Evolutionary conservation across 2,888 invertebrate species (phyloP).

Genomic region (Augiades crinisus): DNA sequence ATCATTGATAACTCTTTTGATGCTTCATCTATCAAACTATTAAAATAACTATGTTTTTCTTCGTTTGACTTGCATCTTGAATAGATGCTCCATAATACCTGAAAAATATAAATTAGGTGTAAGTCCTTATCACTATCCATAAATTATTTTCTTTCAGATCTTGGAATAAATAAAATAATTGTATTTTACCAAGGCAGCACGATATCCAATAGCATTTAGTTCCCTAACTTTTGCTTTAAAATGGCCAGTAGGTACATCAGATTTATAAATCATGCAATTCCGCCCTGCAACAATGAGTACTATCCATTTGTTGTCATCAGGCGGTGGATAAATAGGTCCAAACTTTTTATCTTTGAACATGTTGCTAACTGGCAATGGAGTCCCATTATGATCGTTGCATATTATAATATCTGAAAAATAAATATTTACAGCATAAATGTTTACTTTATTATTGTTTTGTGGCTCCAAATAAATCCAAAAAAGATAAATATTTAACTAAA

Average conservation of each 20-base stretch:
- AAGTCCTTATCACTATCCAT: too few relatives aligned
- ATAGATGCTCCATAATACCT: conserved; percentile 80
- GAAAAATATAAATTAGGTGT: conserved; percentile 38
- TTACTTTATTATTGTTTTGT: too few relatives aligned
- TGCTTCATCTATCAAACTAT: conserved; percentile 48
- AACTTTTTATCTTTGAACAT: conserved; percentile 72
- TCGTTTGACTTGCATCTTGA: conserved; percentile 42
- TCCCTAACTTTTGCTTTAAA: conserved; percentile 84
- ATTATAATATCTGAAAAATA: conserved; percentile 80
- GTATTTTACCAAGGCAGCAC: conserved; percentile 75
- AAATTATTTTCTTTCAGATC: neutral
- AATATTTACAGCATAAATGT: too few relatives aligned
- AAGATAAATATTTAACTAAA: too few relatives aligned
- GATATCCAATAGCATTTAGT: conserved; percentile 82
- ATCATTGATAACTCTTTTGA: too few relatives aligned
- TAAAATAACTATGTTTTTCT: conserved; percentile 55
- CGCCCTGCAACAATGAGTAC: conserved; percentile 82
- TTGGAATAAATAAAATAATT: neutral
- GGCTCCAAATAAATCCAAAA: too few relatives aligned
- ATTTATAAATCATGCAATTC: conserved; percentile 81
- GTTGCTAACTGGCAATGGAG: conserved; percentile 66
- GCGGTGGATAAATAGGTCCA: conserved; percentile 60
- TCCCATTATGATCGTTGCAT: conserved; percentile 76
- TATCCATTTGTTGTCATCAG: conserved; percentile 72
- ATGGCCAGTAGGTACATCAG: conserved; percentile 77